A percentile compares a stretch with the other conserved stretches of the same genome.
Conservation (phyloP, 2,113 vertebrate species). For the Galbula dea region DNA sequence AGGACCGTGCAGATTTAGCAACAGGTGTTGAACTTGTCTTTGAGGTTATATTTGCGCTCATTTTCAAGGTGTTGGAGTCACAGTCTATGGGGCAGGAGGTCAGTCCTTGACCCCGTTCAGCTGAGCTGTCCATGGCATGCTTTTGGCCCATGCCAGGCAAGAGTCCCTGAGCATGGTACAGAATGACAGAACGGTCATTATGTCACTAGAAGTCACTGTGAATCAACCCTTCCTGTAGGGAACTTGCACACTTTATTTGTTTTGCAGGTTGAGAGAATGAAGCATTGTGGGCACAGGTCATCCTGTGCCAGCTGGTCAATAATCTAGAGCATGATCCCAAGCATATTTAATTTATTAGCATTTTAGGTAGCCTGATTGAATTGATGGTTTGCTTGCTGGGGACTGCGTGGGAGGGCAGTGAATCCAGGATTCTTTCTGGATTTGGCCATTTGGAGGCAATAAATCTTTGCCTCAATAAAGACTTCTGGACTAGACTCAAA, state of each 20-base stretch:
- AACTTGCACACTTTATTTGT: background rate
- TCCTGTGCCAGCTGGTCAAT: background rate
- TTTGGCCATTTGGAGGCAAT: background rate
- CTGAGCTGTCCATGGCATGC: rapidly evolving
- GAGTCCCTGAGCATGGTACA: background rate
- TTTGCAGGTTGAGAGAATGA: background rate
- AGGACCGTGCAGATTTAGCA: background rate
- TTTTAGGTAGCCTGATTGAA: background rate
- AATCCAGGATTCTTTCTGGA: background rate
- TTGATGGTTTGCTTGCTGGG: background rate
- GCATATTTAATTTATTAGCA: background rate
- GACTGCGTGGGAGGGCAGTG: too few relatives aligned
- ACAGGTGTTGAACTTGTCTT: background rate
- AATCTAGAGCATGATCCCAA: background rate
- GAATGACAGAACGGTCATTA: too few relatives aligned
- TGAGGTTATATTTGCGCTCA: rapidly evolving
- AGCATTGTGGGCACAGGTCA: rapidly evolving
- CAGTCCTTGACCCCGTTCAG: background rate
- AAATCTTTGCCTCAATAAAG: background rate
- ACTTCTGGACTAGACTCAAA: background rate
- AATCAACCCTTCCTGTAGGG: background rate
- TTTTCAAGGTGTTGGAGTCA: background rate
- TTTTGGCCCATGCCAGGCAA: background rate
- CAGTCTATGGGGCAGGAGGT: background rate
- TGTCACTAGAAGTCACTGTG: background rate